Base-by-base conservation (phyloP, 2,797 vertebrate species). In the Typhlichthys subterraneus region DNA sequence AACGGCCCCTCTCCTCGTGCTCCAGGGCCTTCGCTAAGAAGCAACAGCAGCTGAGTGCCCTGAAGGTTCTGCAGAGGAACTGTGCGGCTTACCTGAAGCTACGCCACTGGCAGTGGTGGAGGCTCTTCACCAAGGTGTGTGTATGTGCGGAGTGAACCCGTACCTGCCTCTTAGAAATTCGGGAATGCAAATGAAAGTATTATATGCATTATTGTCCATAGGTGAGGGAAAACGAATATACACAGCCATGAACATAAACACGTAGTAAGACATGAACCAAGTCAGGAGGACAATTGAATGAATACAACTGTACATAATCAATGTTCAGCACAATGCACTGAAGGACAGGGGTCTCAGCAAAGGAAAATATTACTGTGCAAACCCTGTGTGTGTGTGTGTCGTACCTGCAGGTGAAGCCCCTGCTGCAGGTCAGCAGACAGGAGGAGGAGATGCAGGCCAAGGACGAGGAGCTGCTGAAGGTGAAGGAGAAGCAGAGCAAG, bases 21-120 rank as follows among this genome's bases (percentile, higher is more conserved):
- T 14, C 29, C 67, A 99, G 97, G 83, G 96, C 96, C 38, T 99
- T 98, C 77, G 94, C 95, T 59, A 98, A 98, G 89, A 98, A 98
- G 78, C 97, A 99, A 65, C 97, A 99, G 83, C 97, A 99, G 70
- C 89, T 99, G 62, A 99, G 97, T 23, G 96, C 96, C 23, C 82
- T 99, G 67, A 99, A 98, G 87, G 96, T 99, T 61, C 90, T 99
- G 45, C 97, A 99, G 91, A 95, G 97, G 81, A 99, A 98, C 85
- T 99, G 97, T 12, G 96, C 97, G 0, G 97, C 97, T 0, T 99
- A 99, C 79, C 81, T 99, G 72, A 99, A 99, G 73, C 91, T 99
- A 45, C 93, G 97, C 45, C 97, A 99, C 85, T 99, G 97, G 97
- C 97, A 99, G 87, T 99, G 97, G 97, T 99, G 97, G 97, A 93